Evolutionary conservation across 1,140 invertebrate genomes (phyloP), one percentile per base, ranked within the genome.

Genomic region (Zaprionus kolodkinae): DNA sequence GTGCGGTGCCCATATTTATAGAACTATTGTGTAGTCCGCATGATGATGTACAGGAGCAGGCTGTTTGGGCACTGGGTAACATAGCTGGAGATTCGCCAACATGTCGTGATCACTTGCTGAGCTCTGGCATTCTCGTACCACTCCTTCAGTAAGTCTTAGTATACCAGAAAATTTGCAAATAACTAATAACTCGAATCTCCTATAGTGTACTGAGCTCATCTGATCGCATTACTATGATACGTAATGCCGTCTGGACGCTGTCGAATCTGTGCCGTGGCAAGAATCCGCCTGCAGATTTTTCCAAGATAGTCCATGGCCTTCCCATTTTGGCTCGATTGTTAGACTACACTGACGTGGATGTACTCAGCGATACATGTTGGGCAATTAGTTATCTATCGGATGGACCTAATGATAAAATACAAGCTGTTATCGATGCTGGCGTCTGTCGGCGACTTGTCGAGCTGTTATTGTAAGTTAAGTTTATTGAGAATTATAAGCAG

Each of bases 321-420:
- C 97, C 97, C 35, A 96, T 99, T 65, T 93, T 99, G 74, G 96
- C 98, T 6, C 94, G 96, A 13, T 94, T 99, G 15, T 93, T 99
- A 21, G 98, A 97, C 92, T 97, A 99, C 92, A 94, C 94, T 17
- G 99, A 99, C 93, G 93, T 95, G 4, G 98, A 99, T 92, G 97
- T 99, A 12, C 93, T 99, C 30, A 96, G 97, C 61, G 99, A 99
- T 94, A 95, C 98, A 6, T 99, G 98, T 93, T 99, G 98, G 98
- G 97, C 98, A 21, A 94, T 99, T 17, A 95, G 97, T 40, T 99
- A 99, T 92, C 93, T 99, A 35, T 98, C 97, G 10, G 98, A 99
- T 93, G 98, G 98, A 52, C 97, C 98, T 35, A 99, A 99, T 93
- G 98, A 99, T 78, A 99, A 99, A 94, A 99, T 99, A 82, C 98